A percentile compares a stretch with the other conserved stretches of the same genome.
Evolutionary conservation across 2,888 invertebrate genomes (phyloP).

Genomic region (Idaea aversata): DNA sequence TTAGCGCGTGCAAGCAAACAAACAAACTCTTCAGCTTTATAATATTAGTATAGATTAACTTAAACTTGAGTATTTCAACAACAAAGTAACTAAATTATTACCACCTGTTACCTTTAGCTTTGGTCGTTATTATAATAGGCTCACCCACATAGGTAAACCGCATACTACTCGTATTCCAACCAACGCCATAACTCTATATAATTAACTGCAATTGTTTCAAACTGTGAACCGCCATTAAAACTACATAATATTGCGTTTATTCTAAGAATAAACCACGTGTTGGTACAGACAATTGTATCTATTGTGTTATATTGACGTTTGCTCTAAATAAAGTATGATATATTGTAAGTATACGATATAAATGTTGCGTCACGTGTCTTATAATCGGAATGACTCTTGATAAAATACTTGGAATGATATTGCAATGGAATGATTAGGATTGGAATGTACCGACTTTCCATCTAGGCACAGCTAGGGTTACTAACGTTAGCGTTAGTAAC

Average conservation of each 20-base stretch:
- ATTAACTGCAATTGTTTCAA: background rate
- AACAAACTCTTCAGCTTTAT: too few species aligned
- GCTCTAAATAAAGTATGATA: slow-evolving; percentile 46
- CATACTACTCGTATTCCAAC: background rate
- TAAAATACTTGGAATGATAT: background rate
- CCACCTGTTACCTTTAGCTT: background rate
- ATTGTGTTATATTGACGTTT: slow-evolving; percentile 42
- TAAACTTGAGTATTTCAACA: background rate
- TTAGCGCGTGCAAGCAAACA: too few species aligned
- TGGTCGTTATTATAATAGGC: background rate
- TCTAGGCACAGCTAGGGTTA: background rate
- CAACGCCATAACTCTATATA: background rate
- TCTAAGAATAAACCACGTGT: background rate
- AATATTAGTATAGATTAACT: too few species aligned
- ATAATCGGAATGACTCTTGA: background rate
- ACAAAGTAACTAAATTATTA: background rate
- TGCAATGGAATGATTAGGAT: background rate
- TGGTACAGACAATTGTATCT: slow-evolving; percentile 31
- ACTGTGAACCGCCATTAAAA: background rate
- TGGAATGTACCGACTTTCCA: background rate
- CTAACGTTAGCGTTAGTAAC: too few species aligned
- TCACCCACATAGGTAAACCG: background rate
- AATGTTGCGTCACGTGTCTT: background rate
- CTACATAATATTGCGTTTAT: background rate
- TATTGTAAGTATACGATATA: slow-evolving; percentile 27